A percentile compares a stretch with the other conserved stretches of the same genome.
These are phyloP conservation scores for Chloroclystis v-ata DNA, from an alignment of 2,888 invertebrate species.

Conservation along the genomic window DNA sequence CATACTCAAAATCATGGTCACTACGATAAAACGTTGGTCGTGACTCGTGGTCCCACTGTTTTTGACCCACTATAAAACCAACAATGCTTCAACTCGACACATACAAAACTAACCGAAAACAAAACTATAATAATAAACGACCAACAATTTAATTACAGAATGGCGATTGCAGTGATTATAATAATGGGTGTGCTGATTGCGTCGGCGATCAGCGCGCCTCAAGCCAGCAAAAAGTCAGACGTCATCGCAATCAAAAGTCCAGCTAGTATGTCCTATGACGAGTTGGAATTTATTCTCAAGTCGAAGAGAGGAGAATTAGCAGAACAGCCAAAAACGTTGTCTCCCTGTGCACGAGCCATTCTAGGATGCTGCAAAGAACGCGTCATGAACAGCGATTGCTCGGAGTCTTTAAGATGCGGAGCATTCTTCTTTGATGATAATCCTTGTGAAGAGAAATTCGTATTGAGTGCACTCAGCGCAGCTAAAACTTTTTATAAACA, in stretches of 20 bases:
- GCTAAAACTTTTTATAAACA: slow-evolving; percentile 61
- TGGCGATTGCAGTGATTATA: slow-evolving; percentile 32
- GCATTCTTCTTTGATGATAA: slow-evolving; percentile 86
- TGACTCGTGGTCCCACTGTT: too few relatives aligned
- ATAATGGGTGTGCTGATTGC: slow-evolving; percentile 34
- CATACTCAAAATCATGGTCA: background rate
- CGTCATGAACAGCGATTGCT: slow-evolving; percentile 79
- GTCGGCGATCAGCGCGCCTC: slow-evolving; percentile 41
- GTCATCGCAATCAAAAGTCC: slow-evolving; percentile 57
- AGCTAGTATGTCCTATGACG: slow-evolving; percentile 47
- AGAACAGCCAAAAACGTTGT: slow-evolving; percentile 50
- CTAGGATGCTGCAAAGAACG: slow-evolving; percentile 82
- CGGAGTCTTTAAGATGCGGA: slow-evolving; percentile 84
- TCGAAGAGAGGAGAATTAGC: slow-evolving; percentile 38
- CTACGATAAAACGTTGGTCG: background rate
- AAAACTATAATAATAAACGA: background rate
- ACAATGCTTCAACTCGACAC: too few relatives aligned
- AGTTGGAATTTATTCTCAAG: slow-evolving; percentile 51
- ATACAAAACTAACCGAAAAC: background rate
- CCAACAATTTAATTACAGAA: slow-evolving; percentile 11
- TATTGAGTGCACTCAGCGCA: slow-evolving; percentile 75
- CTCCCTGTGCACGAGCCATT: slow-evolving; percentile 86
- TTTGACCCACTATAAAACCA: too few relatives aligned
- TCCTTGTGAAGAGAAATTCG: slow-evolving; percentile 82
- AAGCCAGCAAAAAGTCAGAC: slow-evolving; percentile 27